phyloP scores from a whole-genome alignment of 2,888 invertebrate species.

The Cyclophora punctaria region DNA sequence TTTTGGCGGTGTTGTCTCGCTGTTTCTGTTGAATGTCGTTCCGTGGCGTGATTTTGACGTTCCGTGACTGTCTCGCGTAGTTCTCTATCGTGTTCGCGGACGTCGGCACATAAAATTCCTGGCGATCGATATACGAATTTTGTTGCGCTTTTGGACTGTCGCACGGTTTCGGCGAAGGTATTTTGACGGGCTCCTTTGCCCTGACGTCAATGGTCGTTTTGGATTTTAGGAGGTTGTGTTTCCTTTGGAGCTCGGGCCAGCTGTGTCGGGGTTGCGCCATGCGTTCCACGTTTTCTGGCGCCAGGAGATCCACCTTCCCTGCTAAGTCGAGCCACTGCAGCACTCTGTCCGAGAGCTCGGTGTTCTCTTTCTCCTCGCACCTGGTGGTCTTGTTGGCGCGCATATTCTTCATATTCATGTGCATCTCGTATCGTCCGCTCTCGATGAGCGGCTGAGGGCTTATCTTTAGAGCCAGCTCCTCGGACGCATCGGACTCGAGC shows the following conservation, averaged over 20 bases:
- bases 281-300: constrained; percentile 47
- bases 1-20: constrained; percentile 41
- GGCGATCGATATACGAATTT: constrained; percentile 56
- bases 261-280: constrained; percentile 62
- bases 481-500: constrained; percentile 33
- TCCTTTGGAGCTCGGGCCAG: constrained; percentile 58
- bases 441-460: constrained; percentile 45
- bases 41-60: constrained; percentile 53
- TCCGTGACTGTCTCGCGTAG: constrained; percentile 70
- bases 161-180: constrained; percentile 33
- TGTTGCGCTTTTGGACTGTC: constrained; percentile 50
- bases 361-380: constrained; percentile 46
- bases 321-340: constrained; percentile 87
- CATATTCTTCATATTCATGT: constrained; percentile 47
- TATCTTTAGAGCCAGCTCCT: constrained; percentile 42
- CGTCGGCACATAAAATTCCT: constrained; percentile 60
- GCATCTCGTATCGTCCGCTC: constrained; percentile 30
- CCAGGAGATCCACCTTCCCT: constrained; percentile 69
- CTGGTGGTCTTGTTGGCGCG: constrained; percentile 55
- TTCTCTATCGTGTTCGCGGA: constrained; percentile 67
- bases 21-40: constrained; percentile 35
- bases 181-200: constrained; percentile 36
- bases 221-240: constrained; percentile 46
- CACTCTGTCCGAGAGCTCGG: constrained; percentile 80
- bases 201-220: constrained; percentile 53